Evolutionary conservation across 2,888 invertebrate genomes (phyloP), one percentile per base, ranked within the genome.

Genomic region (Portevinia maculata): DNA sequence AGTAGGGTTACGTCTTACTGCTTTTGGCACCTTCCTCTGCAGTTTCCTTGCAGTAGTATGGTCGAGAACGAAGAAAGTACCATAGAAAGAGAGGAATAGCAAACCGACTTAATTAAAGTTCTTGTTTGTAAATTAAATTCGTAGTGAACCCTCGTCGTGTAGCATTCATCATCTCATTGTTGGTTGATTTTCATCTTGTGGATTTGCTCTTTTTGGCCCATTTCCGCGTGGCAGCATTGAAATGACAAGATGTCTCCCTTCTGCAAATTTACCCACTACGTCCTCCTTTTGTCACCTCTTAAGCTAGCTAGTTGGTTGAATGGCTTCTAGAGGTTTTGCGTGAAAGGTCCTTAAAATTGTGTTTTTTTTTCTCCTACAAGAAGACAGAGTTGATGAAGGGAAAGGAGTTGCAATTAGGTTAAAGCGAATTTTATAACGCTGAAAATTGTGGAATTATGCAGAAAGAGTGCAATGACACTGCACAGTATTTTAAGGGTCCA

Each of bases 51-150:
- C 69, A 74, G 67, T 24, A 44, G 4, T 11, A 8, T 30, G 52
- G 9, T 5, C 3, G 11, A 48, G 57, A 48, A 11, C 30, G 24
- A 32, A 67, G 34, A 37, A 30, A 37, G 13, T 46, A 11, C 34
- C 9, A 48, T 15, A 41, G 67, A 8, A 28, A 17, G 44, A 17
- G 44, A 11, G 37, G 37, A 53, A 76, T 65, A 67, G 78, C 21
- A 62, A 73, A 83, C 71, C 83, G 78, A 83, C 83, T 83, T 83
- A 83, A 83, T 83, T 78, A 78, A 83, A 83, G 83, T 83, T 78
- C 83, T 78, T 83, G 78, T 83, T 83, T 83, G 83, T 78, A 83
- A 83, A 83, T 83, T 83, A 78, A 83, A 78, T 83, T 78, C 83
- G 57, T 62, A 83, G 83, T 78, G 71, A 83, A 78, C 55, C 60